A percentile compares a stretch with the other conserved stretches of the same genome.
Conservation (phyloP, 2,113 vertebrate genomes). For the Mustela nigripes region DNA sequence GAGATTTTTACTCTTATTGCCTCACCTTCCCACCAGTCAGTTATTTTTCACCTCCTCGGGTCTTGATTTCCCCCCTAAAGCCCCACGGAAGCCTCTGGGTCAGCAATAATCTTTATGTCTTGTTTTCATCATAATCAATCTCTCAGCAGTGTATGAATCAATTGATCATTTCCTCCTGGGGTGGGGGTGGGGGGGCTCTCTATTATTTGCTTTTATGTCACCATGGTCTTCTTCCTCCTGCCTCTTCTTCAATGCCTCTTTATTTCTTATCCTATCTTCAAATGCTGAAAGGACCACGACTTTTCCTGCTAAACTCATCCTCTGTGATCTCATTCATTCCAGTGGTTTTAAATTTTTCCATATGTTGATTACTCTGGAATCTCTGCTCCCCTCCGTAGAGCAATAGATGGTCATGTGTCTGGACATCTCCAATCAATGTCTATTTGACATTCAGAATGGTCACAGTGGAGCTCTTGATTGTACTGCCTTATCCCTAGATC, state of each 20-base stretch:
- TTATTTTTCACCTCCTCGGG: not conserved
- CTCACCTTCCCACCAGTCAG: not conserved
- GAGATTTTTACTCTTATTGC: not conserved
- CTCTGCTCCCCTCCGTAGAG: not conserved
- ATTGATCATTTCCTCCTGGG: not conserved
- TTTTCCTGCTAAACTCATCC: not conserved
- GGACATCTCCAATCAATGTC: not conserved
- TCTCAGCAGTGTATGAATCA: not conserved
- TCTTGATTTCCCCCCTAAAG: not conserved
- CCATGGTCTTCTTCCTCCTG: not conserved
- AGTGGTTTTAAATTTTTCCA: not conserved
- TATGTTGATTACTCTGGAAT: slow-evolving; percentile 20
- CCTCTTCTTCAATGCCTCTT: not conserved
- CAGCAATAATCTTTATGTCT: not conserved
- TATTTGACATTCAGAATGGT: not conserved
- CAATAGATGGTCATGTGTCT: not conserved
- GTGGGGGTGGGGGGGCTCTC: not conserved
- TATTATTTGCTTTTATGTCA: not conserved
- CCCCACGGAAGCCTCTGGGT: not conserved
- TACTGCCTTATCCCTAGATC: not conserved
- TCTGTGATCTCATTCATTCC: not conserved
- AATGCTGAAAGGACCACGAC: not conserved
- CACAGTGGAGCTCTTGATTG: not conserved
- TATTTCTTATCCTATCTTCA: not conserved
- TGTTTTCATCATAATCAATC: not conserved